Percentiles rank a stretch among this genome's conserved stretches.
Evolutionary conservation across 2,888 invertebrate species (phyloP).

Genomic region (Xestia sexstrigata): DNA sequence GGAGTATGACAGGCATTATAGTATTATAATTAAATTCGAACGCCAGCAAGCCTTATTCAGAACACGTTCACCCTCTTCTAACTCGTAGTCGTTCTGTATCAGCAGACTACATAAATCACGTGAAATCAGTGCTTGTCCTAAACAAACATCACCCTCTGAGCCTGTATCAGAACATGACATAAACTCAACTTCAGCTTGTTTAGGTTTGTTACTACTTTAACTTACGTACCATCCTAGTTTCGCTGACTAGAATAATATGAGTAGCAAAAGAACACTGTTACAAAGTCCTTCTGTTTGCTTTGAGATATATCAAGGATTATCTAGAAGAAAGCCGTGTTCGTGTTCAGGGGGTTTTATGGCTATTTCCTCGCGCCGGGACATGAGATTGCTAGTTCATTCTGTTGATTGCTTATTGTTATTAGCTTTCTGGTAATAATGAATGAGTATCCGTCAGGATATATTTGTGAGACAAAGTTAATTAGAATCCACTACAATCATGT

Average conservation of each 20-base stretch:
- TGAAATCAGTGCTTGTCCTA: slow-evolving; percentile 40
- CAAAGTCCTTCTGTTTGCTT: background rate
- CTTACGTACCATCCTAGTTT: slow-evolving; percentile 6
- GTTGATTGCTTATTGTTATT: background rate
- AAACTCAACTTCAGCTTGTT: slow-evolving; percentile 48
- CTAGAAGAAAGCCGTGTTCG: background rate
- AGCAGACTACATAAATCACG: slow-evolving; percentile 12
- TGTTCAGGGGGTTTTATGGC: background rate
- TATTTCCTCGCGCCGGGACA: background rate
- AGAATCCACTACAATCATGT: background rate
- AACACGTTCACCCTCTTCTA: background rate
- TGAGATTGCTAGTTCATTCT: too few relatives aligned
- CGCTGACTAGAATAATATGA: slow-evolving; percentile 29
- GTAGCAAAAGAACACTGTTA: slow-evolving; percentile 3
- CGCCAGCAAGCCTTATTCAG: background rate
- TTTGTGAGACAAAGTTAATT: background rate
- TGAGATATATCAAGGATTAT: background rate
- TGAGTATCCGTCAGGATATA: background rate
- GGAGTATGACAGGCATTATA: background rate
- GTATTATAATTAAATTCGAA: background rate
- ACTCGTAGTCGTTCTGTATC: background rate
- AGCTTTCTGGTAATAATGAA: background rate
- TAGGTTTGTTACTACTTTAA: slow-evolving; percentile 32
- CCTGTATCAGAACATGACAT: slow-evolving; percentile 23
- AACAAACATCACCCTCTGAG: slow-evolving; percentile 41